Base-by-base conservation (phyloP, 2,797 vertebrate genomes). In the Trematomus bernacchii region DNA sequence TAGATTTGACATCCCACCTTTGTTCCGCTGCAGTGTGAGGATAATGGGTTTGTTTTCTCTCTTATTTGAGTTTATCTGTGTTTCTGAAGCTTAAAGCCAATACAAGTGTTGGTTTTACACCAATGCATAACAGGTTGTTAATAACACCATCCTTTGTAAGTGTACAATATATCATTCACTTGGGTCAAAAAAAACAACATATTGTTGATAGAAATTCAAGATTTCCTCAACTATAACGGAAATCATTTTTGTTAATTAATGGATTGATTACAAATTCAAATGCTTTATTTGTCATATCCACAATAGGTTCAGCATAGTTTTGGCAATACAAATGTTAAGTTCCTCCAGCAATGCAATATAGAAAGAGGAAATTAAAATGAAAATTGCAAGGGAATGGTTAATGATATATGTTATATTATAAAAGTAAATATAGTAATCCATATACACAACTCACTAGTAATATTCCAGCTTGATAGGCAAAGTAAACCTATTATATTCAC, bases 1-100 rank as follows among this genome's bases (percentile, higher is more conserved):
- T 77, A 71, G 74, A 18, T 47, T 83, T 84, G 74, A 83, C 66
- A 73, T 78, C 62, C 67, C 10, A 37, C 76, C 64, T 76, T 77
- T 79, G 65, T 66, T 55, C 21, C 3, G 12, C 30, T 43, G 60
- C 68, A 11, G n/a, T 4, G 27, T 65, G 52, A 61, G 14, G 30
- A 19, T 65, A 66, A 43, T 59, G 63, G 46, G 51, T 33, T 78
- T 43, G 47, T 57, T 77, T 65, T 13, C 4, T 43, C 46, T 52
- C 57, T 70, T 15, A 27, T 1, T 21, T 64, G 0, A 10, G 1
- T 48, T 53, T 59, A 4, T 55, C 42, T 55, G 13, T 65, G 9
- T 33, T 15, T n/a, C 5, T 37, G 18, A n/a, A 8, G 19, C 18
- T 37, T 42, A 12, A 62, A 42, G 33, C 9, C 16, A 44, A 12